These are phyloP conservation scores for Pollenia griseotomentosa DNA, from an alignment of 2,888 invertebrate genomes.

Conservation along the genomic window DNA sequence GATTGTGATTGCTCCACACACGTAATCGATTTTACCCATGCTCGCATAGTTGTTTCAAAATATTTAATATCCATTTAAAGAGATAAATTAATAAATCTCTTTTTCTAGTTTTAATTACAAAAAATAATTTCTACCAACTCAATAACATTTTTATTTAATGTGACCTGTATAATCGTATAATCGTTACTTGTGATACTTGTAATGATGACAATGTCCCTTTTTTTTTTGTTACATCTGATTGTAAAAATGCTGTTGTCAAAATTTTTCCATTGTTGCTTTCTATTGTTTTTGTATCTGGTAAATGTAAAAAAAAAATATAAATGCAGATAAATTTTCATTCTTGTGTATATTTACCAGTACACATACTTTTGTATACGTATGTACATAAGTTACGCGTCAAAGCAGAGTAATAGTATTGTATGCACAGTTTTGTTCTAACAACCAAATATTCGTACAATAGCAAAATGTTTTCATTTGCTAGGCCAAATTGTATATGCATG, in stretches of 20 bases:
- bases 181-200: conserved; percentile 3
- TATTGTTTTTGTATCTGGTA: conserved; percentile 1
- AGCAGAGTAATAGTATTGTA: conserved; percentile 41
- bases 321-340: conserved; percentile 31
- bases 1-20: no score
- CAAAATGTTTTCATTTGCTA: conserved; percentile 32
- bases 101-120: neutral
- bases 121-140: neutral
- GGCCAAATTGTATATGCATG: neutral
- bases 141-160: neutral
- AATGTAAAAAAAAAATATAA: neutral
- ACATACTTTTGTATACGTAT: neutral
- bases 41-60: no score
- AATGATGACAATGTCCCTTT: neutral
- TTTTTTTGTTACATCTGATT: conserved; percentile 23
- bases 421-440: conserved; percentile 29
- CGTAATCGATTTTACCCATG: no score
- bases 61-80: neutral
- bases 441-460: conserved; percentile 31
- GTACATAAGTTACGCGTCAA: conserved; percentile 37
- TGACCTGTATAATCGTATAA: conserved; percentile 2
- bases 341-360: neutral
- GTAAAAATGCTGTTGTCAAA: conserved; percentile 13
- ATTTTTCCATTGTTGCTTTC: conserved; percentile 2
- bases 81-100: neutral